Percentiles rank a stretch among this genome's conserved stretches.
Evolutionary conservation across 2,113 vertebrate species (phyloP).

Genomic region (Myotis lucifugus): DNA sequence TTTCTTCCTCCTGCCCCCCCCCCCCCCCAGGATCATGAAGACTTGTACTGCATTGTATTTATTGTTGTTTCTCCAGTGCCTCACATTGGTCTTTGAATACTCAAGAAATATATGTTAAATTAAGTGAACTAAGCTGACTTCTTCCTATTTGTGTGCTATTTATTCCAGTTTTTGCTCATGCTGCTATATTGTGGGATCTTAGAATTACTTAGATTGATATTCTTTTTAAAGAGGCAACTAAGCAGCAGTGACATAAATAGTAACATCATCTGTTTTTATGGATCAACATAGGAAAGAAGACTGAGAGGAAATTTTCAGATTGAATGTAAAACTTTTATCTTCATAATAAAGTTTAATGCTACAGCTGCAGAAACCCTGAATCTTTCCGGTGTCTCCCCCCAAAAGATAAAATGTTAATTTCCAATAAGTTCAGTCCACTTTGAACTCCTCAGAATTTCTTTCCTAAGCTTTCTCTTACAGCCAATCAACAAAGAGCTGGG

Average conservation of each 20-base stretch:
- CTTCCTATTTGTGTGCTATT: background rate
- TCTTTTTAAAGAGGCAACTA: background rate
- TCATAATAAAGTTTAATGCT: background rate
- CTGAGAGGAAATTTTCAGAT: background rate
- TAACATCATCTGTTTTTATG: background rate
- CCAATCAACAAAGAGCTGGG: background rate
- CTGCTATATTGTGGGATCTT: background rate
- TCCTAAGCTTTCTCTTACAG: background rate
- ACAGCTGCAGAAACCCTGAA: background rate
- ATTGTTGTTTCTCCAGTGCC: conserved; percentile 1
- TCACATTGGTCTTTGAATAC: background rate
- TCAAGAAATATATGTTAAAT: conserved; percentile 19
- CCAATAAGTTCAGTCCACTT: background rate
- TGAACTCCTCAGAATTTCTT: conserved; percentile 36
- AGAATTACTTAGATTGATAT: background rate
- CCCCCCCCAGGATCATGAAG: background rate
- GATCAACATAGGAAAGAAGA: background rate
- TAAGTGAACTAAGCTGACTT: background rate
- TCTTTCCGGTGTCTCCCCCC: background rate
- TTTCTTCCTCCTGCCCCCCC: background rate
- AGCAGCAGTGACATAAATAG: background rate
- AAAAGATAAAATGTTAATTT: conserved; percentile 3
- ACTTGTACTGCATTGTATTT: background rate
- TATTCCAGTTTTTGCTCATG: background rate
- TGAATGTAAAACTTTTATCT: background rate